Base-by-base conservation (phyloP, 2,888 invertebrate genomes). In the Trachelus tabidus region DNA sequence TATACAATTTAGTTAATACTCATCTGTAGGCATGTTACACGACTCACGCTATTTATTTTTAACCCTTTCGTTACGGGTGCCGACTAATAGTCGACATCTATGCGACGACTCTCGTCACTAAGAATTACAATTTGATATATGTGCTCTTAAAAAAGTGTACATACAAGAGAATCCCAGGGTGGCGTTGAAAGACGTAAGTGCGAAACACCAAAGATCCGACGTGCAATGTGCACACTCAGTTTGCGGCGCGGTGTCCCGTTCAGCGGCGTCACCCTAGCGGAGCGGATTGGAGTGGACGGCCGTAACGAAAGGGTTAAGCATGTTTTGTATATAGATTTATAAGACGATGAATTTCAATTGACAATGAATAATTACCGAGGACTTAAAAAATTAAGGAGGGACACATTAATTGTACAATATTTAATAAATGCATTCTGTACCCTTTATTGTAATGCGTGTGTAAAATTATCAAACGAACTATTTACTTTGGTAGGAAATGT, bases 1-100 rank as follows among this genome's bases (percentile, higher is more conserved):
- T 76, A 37, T 85, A 85, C 78, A 81, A 83, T 69, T 76, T 85
- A 79, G 80, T 83, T 34, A 76, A 81, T 68, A 79, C 79, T 30
- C 77, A 83, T 77, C 78, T 83, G 15, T 83, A 69, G 79, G 74
- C 73, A n/a, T 74, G 75, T 37, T 75, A 73, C 34, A n/a, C 34
- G 15, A 30, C 30, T 71, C 30, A 34, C 23, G 23, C 71, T 80
- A 78, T 73, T 12, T 40, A 75, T 75, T 15, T 56, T 68, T 40
- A 34, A 34, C 34, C 34, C 34, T 34, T 34, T 34, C 34, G 34
- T 34, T 34, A 34, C 34, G 34, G 34, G 11, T 34, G 34, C 34
- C 34, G 34, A 9, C 11, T 34, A 34, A 34, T 34, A 34, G 34
- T 34, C 34, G 9, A 34, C 1, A 34, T 34, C 11, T 1, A 9